These are phyloP conservation scores for Calameuta pallipes DNA, from an alignment of 2,888 invertebrate genomes.

Conservation along the genomic window DNA sequence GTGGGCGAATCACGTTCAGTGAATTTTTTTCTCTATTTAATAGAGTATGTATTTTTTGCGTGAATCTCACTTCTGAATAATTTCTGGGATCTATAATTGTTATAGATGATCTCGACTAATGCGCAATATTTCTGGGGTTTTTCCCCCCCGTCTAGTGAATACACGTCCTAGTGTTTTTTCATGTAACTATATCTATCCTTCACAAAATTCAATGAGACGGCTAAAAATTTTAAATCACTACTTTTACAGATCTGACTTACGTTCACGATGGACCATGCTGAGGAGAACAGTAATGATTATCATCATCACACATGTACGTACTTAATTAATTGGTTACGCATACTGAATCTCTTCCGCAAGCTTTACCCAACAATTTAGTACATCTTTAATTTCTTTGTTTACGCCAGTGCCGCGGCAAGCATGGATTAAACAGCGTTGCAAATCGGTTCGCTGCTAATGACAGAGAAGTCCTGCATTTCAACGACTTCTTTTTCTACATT, in stretches of 20 bases:
- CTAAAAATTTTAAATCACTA: background rate
- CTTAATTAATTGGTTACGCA: background rate
- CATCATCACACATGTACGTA: background rate
- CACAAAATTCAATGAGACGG: no score
- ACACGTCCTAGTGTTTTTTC: no score
- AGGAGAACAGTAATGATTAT: background rate
- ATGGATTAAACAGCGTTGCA: background rate
- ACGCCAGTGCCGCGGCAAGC: background rate
- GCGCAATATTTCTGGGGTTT: no score
- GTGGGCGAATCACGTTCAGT: no score
- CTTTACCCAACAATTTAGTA: background rate
- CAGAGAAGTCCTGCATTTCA: background rate
- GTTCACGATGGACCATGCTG: constrained; percentile 23
- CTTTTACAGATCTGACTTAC: constrained; percentile 22
- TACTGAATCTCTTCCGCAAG: background rate
- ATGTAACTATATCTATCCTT: no score
- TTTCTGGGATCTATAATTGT: no score
- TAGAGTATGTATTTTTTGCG: no score
- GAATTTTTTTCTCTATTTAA: no score
- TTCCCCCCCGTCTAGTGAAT: no score
- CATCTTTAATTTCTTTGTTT: background rate
- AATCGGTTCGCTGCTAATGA: background rate
- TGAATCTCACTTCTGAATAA: no score
- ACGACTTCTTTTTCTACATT: background rate
- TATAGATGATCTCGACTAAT: no score